Conservation (phyloP, 1,140 invertebrate genomes). For the Papilio polytes region DNA sequence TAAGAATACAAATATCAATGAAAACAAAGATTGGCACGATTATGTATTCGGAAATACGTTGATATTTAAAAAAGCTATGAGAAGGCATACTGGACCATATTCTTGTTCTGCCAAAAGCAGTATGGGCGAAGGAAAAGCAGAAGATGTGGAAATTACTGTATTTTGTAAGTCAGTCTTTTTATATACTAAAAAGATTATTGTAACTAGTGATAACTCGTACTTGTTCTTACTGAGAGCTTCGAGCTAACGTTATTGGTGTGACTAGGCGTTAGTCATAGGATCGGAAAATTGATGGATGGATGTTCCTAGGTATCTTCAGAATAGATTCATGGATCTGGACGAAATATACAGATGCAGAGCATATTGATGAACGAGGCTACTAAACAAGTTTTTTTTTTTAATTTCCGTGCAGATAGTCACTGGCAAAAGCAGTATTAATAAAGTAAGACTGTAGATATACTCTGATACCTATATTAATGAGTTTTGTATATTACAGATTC, state of each 20-base stretch:
- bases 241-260: neutral
- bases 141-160: conserved; percentile 65
- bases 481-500: conserved; percentile 57
- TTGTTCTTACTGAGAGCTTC: neutral
- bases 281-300: no score
- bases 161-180: conserved; percentile 61
- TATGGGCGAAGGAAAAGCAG: conserved; percentile 75
- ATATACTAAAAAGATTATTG: neutral
- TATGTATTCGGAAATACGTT: conserved; percentile 51
- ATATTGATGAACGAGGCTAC: no score
- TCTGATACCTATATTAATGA: neutral
- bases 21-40: conserved; percentile 65
- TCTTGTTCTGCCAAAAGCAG: conserved; percentile 82
- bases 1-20: conserved; percentile 68
- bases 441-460: neutral
- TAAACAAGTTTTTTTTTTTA: no score
- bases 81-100: conserved; percentile 81
- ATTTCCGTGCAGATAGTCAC: no score
- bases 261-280: no score
- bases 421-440: no score
- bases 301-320: no score
- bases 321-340: no score
- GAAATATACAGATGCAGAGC: no score
- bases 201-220: neutral
- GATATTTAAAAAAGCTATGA: conserved; percentile 72